Base-by-base conservation (phyloP, 2,797 vertebrate genomes). In the Eleutherodactylus coqui region DNA sequence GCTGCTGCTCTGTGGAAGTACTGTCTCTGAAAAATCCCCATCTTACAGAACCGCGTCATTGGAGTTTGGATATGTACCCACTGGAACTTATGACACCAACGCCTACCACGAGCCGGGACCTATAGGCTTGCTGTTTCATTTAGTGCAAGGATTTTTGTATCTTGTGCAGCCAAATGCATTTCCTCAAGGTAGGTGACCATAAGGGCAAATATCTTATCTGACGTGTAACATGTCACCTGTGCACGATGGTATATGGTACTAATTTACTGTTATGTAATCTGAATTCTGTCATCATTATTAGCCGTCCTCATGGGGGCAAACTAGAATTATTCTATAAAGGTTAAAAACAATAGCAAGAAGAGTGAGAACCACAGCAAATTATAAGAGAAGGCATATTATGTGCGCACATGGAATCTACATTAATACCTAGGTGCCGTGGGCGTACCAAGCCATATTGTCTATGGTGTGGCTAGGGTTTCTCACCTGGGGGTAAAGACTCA, bases 91-190 rank as follows among this genome's bases (percentile, higher is more conserved):
- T 88, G 96, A 98, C 89, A 98, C 97, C 0, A 89, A 94, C 78
- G 94, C 93, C 70, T 94, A 96, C 82, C 94, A 96, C 67, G 94
- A 92, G 58, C 89, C 93, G 0, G 93, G 93, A 43, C 73, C 91
- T 67, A 90, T 94, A 41, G 95, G 95, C 82, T 92, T 95, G 90
- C 94, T 99, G 84, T 98, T 97, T 92, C 94, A 94, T 84, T 89
- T 97, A 91, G 97, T 97, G 81, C 95, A 94, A 36, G 85, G 91
- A 0, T 99, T 97, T 49, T 94, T 99, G 47, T 92, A 92, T 3
- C 91, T 96, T 72, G 96, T 99, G 75, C 97, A 99, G 79, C 97
- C 98, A 70, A 95, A 96, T 88, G 90, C 92, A 24, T 99, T 99
- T 60, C 98, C 98, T 3, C 92, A 96, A 93, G 98, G 98, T 99